These are phyloP conservation scores for Corythaeola cristata DNA, from an alignment of 2,113 vertebrate genomes.

Conservation along the genomic window DNA sequence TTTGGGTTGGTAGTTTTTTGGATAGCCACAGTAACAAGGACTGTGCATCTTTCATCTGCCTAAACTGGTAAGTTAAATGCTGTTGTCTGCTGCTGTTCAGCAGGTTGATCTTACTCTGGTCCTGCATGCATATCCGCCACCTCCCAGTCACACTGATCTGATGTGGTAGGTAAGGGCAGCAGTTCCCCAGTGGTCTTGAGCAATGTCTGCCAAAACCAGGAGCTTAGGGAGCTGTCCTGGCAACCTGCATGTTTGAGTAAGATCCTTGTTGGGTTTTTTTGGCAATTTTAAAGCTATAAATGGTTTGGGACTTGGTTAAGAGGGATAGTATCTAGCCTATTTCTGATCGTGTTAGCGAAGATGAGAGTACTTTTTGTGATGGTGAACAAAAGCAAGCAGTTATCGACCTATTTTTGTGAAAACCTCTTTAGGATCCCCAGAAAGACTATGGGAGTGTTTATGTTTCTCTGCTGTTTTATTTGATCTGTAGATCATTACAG, in stretches of 20 bases:
- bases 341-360: neutral
- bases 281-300: neutral
- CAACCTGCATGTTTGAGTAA: neutral
- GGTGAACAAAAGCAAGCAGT: neutral
- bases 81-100: neutral
- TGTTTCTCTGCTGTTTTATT: neutral
- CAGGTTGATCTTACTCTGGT: neutral
- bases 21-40: neutral
- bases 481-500: neutral
- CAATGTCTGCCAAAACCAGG: neutral
- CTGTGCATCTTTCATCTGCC: neutral
- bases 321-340: neutral
- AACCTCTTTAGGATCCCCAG: neutral
- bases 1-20: neutral
- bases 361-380: neutral
- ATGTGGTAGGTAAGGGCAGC: neutral
- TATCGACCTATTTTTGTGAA: neutral
- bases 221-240: neutral
- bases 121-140: neutral
- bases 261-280: neutral
- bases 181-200: neutral
- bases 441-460: neutral
- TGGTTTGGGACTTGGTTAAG: neutral
- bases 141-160: neutral
- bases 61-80: neutral